These are phyloP conservation scores for Elysia crispata DNA, from an alignment of 2,888 invertebrate species.

Conservation along the genomic window DNA sequence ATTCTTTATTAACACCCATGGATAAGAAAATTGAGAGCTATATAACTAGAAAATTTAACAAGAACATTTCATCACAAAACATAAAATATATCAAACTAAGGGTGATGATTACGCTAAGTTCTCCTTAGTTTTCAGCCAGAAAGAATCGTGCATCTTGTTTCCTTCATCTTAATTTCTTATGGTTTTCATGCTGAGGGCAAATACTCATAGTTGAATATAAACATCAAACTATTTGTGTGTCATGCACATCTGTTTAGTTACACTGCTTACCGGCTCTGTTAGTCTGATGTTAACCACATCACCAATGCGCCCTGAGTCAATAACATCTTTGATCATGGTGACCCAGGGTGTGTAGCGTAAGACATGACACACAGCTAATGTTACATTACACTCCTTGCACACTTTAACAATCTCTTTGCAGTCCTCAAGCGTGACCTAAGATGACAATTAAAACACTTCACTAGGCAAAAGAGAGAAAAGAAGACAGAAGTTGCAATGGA, in stretches of 20 bases:
- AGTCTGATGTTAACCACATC: slow-evolving; percentile 78
- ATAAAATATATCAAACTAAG: no score
- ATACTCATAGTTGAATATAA: no score
- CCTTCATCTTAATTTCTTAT: no score
- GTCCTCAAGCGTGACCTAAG: slow-evolving; percentile 75
- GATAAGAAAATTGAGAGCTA: no score
- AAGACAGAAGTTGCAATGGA: no score
- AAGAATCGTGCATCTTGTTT: no score
- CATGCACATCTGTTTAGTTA: background rate
- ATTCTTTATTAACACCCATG: no score
- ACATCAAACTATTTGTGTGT: background rate
- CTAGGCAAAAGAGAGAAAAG: background rate
- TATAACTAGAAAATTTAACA: no score
- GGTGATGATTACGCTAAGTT: no score
- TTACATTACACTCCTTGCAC: slow-evolving; percentile 72
- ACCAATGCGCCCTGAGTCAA: slow-evolving; percentile 77
- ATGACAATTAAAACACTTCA: background rate
- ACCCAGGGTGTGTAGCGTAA: slow-evolving; percentile 77
- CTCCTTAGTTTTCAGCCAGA: no score
- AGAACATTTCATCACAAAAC: no score
- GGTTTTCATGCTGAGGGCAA: no score
- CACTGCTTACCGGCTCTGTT: slow-evolving; percentile 74
- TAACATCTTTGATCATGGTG: slow-evolving; percentile 74
- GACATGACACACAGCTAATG: slow-evolving; percentile 78
- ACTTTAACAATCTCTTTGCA: slow-evolving; percentile 76